Conservation (phyloP, 2,797 vertebrate species). For the Sebastes variabilis region DNA sequence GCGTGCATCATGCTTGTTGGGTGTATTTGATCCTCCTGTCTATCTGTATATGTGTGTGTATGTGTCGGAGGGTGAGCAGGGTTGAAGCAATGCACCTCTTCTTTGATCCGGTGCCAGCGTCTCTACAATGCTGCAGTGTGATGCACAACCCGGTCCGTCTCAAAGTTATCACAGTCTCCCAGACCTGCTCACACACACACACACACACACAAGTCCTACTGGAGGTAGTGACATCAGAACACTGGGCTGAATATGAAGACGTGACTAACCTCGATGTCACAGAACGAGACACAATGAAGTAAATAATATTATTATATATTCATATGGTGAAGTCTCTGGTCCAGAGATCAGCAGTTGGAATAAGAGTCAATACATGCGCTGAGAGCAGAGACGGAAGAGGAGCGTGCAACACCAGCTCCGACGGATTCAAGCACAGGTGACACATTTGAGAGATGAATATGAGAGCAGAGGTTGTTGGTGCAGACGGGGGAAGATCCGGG, state of each 20-base stretch:
- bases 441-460: no score
- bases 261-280: background rate
- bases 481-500: no score
- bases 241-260: background rate
- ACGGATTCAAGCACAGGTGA: no score
- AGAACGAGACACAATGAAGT: background rate
- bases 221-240: background rate
- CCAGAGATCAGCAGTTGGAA: no score
- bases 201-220: background rate
- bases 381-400: no score
- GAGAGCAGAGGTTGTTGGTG: no score
- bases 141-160: constrained; percentile 19
- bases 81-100: constrained; percentile 41
- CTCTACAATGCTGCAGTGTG: constrained; percentile 28
- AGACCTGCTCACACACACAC: background rate
- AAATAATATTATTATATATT: background rate
- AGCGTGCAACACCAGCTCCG: no score
- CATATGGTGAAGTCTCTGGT: no score
- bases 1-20: background rate
- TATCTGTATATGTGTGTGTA: background rate
- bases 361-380: no score
- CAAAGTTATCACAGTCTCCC: constrained; percentile 25
- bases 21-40: constrained; percentile 1
- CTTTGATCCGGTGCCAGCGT: constrained; percentile 42
- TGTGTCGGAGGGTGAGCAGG: background rate